Evolutionary conservation across 2,888 invertebrate genomes (phyloP).

Genomic region (Mesodorylaimus sp.): DNA sequence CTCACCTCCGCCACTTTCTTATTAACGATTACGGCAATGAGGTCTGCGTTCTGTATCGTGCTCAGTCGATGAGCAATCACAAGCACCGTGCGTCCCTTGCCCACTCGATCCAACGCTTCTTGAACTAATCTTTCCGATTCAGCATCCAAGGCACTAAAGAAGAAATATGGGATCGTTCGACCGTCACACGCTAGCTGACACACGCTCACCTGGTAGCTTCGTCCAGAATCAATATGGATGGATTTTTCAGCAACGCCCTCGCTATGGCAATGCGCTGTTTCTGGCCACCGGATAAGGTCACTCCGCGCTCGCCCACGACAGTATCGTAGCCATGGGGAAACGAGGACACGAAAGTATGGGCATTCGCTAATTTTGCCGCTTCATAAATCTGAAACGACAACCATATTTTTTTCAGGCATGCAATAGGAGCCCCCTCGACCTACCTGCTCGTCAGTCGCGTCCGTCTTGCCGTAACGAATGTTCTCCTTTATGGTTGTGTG

Average conservation of each 20-base stretch:
- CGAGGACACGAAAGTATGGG: constrained; percentile 61
- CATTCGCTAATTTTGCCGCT: constrained; percentile 71
- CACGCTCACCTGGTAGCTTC: constrained; percentile 66
- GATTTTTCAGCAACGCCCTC: constrained; percentile 68
- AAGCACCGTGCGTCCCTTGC: constrained; percentile 59
- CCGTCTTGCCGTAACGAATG: constrained; percentile 60
- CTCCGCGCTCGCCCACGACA: constrained; percentile 58
- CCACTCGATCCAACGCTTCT: constrained; percentile 59
- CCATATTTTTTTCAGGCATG: not conserved
- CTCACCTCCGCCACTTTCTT: constrained; percentile 66
- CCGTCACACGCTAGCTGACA: too few relatives aligned
- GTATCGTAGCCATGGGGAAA: constrained; percentile 58
- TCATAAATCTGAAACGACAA: constrained; percentile 38
- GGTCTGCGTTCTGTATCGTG: constrained; percentile 67
- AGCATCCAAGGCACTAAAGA: constrained; percentile 64
- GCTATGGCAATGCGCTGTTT: constrained; percentile 84
- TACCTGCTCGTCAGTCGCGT: constrained; percentile 40
- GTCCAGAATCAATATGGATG: constrained; percentile 54
- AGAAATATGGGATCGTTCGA: not conserved
- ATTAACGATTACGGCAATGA: constrained; percentile 69
- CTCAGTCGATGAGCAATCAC: constrained; percentile 80
- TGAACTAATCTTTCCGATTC: constrained; percentile 78
- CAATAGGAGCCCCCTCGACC: not conserved
- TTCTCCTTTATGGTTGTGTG: constrained; percentile 77
- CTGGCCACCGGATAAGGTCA: constrained; percentile 80